Evolutionary conservation across 2,888 invertebrate species (phyloP).

Genomic region (Stenodera caucasica): DNA sequence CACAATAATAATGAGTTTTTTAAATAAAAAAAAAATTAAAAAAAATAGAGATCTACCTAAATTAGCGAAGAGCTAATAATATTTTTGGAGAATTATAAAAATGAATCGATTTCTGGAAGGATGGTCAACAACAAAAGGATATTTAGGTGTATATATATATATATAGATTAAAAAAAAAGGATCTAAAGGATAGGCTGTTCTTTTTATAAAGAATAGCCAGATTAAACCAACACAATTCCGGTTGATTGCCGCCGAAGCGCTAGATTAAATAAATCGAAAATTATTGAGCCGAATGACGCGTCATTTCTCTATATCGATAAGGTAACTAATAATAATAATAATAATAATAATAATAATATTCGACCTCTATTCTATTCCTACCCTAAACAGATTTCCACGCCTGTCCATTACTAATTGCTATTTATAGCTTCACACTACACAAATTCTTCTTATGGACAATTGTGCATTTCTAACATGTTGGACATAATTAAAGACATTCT

Average conservation of each 20-base stretch:
- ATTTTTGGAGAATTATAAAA: neutral
- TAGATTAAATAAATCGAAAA: constrained; percentile 25
- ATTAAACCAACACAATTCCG: constrained; percentile 23
- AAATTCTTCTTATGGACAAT: constrained; percentile 40
- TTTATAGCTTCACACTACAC: constrained; percentile 48
- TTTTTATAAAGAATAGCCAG: neutral
- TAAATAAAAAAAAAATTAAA: too few relatives aligned
- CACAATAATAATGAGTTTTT: neutral
- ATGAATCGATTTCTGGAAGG: neutral
- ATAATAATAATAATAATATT: constrained; percentile 16
- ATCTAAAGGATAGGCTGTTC: neutral
- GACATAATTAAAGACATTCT: constrained; percentile 46
- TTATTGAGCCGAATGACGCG: constrained; percentile 20
- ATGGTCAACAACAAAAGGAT: neutral
- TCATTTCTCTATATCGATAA: constrained; percentile 21
- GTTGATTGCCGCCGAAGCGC: constrained; percentile 21
- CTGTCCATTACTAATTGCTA: constrained; percentile 47
- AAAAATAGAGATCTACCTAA: neutral
- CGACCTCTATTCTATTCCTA: constrained; percentile 26
- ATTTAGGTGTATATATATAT: too few relatives aligned
- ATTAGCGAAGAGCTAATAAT: neutral
- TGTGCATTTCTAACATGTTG: constrained; percentile 43
- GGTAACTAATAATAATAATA: constrained; percentile 17
- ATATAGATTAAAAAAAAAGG: neutral
- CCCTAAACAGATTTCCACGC: constrained; percentile 40